phyloP scores from a whole-genome alignment of 2,113 vertebrate species.

The Cephalopholis sonnerati region DNA sequence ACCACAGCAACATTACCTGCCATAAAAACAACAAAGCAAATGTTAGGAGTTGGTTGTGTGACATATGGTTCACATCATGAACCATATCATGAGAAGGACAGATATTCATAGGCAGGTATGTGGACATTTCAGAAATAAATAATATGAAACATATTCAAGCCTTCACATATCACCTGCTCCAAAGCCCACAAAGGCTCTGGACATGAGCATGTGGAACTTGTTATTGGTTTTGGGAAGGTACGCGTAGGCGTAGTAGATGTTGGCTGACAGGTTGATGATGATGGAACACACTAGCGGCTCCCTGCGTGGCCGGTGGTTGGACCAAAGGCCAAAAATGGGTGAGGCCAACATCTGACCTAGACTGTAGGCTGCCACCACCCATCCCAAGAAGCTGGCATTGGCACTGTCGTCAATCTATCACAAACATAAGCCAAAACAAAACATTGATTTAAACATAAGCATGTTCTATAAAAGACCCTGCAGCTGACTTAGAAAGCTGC shows the following conservation, averaged over 20 bases:
- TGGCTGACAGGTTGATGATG: constrained; percentile 91
- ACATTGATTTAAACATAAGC: background rate
- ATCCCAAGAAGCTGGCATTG: constrained; percentile 93
- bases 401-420: constrained; percentile 89
- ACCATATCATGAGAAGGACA: background rate
- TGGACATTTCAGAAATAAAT: background rate
- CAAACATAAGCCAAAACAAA: background rate
- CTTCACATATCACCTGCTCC: constrained; percentile 90
- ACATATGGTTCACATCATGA: background rate
- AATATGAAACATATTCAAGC: background rate
- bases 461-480: background rate
- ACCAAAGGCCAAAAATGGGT: constrained; percentile 94
- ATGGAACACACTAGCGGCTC: constrained; percentile 93
- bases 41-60: background rate
- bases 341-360: constrained; percentile 97
- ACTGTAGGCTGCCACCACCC: constrained; percentile 96
- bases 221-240: constrained; percentile 88
- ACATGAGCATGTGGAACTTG: constrained; percentile 92
- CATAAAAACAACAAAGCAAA: background rate
- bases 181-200: constrained; percentile 93
- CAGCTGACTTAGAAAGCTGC: background rate
- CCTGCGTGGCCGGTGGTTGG: constrained; percentile 91
- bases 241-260: constrained; percentile 93
- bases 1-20: constrained; percentile 95
- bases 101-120: background rate